These are phyloP conservation scores for Ruditapes philippinarum DNA, from an alignment of 1,140 invertebrate species.

Conservation along the genomic window DNA sequence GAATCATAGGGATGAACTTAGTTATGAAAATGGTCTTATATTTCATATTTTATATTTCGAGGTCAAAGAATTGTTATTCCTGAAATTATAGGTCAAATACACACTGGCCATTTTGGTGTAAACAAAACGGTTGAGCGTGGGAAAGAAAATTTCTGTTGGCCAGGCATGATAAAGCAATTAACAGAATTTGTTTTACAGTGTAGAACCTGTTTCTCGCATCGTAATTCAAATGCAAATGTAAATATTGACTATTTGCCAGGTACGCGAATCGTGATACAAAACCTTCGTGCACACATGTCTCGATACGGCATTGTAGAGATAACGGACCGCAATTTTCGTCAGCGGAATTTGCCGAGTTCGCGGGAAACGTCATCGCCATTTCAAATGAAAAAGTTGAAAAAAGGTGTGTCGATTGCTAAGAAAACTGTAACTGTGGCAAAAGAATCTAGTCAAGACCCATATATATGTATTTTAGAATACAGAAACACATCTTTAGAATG, in stretches of 20 bases:
- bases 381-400: no score
- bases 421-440: not conserved
- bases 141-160: not conserved
- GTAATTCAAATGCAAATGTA: no score
- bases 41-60: no score
- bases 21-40: not conserved
- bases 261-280: no score
- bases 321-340: no score
- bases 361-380: no score
- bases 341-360: no score
- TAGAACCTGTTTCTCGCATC: not conserved
- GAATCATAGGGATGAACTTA: constrained; percentile 58
- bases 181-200: not conserved
- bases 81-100: not conserved
- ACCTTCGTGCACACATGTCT: no score
- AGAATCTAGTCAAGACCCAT: not conserved
- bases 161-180: not conserved
- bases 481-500: constrained; percentile 25
- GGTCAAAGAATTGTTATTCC: no score
- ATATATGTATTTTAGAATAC: not conserved
- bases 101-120: not conserved
- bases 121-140: not conserved
- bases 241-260: no score
- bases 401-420: constrained; percentile 8
- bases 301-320: no score